Percentiles rank a stretch among this genome's conserved stretches.
Conservation (phyloP, 1,140 invertebrate genomes). For the Drosophila varians region DNA sequence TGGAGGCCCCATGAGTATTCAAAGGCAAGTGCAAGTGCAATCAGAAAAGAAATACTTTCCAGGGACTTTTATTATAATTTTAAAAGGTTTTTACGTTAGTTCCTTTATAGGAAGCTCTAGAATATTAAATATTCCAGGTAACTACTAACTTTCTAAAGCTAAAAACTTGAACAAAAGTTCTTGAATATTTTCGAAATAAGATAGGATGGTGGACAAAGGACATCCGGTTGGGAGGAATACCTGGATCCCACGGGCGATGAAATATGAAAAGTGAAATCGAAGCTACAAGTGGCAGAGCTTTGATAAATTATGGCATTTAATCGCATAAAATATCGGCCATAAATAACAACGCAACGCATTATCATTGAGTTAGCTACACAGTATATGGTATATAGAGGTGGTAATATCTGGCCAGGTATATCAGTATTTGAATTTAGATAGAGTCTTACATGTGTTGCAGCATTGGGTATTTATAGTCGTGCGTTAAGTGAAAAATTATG, state of each 20-base stretch:
- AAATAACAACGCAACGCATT: conserved; percentile 72
- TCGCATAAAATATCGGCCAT: conserved; percentile 69
- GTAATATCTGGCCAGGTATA: conserved; percentile 15
- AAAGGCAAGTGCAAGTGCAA: too few species aligned
- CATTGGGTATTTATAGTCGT: conserved; percentile 70
- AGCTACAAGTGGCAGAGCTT: conserved; percentile 6
- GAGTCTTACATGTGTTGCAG: conserved; percentile 54
- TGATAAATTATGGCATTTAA: conserved; percentile 76
- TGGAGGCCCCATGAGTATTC: too few species aligned
- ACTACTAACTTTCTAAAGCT: too few species aligned
- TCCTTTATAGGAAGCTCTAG: too few species aligned
- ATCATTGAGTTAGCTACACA: conserved; percentile 68
- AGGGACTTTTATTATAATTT: too few species aligned
- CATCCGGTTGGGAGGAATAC: neutral
- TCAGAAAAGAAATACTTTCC: too few species aligned
- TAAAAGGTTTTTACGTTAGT: too few species aligned
- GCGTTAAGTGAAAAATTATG: conserved; percentile 81
- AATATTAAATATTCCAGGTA: too few species aligned
- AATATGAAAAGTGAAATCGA: conserved; percentile 4
- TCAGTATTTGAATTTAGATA: conserved; percentile 37
- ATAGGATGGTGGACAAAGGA: neutral
- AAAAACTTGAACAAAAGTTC: too few species aligned
- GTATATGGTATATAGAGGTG: neutral
- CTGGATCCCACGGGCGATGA: neutral
- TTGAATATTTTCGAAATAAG: neutral